Conservation (phyloP, 2,797 vertebrate genomes). For the Sciaenops ocellatus region DNA sequence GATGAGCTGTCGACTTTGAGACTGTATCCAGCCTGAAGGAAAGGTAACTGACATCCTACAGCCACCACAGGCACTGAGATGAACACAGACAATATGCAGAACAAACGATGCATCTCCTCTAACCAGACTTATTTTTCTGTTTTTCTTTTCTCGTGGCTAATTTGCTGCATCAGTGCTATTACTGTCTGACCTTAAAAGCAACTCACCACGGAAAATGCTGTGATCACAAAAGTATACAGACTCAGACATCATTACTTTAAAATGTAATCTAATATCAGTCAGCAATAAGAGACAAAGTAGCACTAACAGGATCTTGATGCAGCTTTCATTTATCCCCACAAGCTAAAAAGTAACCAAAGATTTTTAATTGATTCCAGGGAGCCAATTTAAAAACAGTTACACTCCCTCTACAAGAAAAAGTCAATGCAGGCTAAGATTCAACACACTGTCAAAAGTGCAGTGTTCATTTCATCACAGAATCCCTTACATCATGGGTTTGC, state of each 20-base stretch:
- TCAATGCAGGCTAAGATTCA: slow-evolving; percentile 23
- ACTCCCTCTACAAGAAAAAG: slow-evolving; percentile 8
- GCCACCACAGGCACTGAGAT: slow-evolving; percentile 3
- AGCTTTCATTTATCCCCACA: slow-evolving; percentile 23
- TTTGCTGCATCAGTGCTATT: slow-evolving; percentile 8
- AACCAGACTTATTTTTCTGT: neutral
- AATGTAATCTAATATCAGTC: slow-evolving; percentile 19
- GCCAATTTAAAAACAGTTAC: slow-evolving; percentile 43
- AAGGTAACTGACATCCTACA: slow-evolving; percentile 27
- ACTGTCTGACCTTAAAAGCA: slow-evolving; percentile 1
- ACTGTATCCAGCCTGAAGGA: slow-evolving; percentile 26
- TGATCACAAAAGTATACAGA: slow-evolving; percentile 6
- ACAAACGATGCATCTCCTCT: neutral
- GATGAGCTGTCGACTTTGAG: slow-evolving; percentile 53
- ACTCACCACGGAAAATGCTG: neutral
- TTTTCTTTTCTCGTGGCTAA: neutral
- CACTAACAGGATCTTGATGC: slow-evolving; percentile 8
- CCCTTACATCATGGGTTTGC: slow-evolving; percentile 49
- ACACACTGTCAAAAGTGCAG: slow-evolving; percentile 22
- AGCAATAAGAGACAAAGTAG: slow-evolving; percentile 13
- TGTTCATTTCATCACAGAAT: slow-evolving; percentile 37
- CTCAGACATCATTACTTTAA: slow-evolving; percentile 6
- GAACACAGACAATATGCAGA: neutral
- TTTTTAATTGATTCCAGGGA: slow-evolving; percentile 58
- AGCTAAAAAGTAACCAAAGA: slow-evolving; percentile 46